Base-by-base conservation (phyloP, 2,113 vertebrate genomes). In the Mystacornis crossleyi region DNA sequence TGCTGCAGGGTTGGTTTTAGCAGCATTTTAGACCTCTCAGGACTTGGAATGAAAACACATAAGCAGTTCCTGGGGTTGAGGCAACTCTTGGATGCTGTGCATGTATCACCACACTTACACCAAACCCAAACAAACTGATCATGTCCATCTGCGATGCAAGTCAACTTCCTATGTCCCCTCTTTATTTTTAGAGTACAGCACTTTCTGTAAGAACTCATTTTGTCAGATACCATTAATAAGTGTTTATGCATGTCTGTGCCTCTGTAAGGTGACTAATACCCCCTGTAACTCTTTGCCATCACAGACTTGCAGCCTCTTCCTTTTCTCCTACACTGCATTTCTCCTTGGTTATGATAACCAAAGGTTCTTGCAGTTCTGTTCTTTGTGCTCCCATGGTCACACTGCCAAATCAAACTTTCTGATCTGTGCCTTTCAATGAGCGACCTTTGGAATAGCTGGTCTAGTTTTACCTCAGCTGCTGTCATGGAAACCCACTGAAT, bases 401-500 rank as follows among this genome's bases (percentile, higher is more conserved):
- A 38, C 47, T 90, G 81, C 70, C 71, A 93, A 85, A 91, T 89
- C 86, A 95, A 11, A 55, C 79, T 73, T 66, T 84, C 74, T 71
- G 73, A 91, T 79, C 89, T 93, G 53, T 67, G 86, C 77, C 77
- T 89, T 96, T 95, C 89, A 89, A 2, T 40, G 45, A 93, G 85
- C 2, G 7, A 96, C 90, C 90, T 95, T 87, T 95, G 88, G 55
- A 95, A 91, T 34, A 89, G 70, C 89, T 91, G 90, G 70, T 81
- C 84, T 85, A 17, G 66, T 89, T 94, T 94, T 81, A 94, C 91
- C 64, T 95, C 86, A 79, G 81, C 83, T 96, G 91, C 94, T 94
- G 86, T 94, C 89, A 96, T 89, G 70, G 94, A 93, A 97, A 96
- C 96, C 53, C 81, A 45, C 4, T 74, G 82, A 94, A 89, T 75